phyloP scores from a whole-genome alignment of 2,888 invertebrate species.

The Cephus pygmeus region DNA sequence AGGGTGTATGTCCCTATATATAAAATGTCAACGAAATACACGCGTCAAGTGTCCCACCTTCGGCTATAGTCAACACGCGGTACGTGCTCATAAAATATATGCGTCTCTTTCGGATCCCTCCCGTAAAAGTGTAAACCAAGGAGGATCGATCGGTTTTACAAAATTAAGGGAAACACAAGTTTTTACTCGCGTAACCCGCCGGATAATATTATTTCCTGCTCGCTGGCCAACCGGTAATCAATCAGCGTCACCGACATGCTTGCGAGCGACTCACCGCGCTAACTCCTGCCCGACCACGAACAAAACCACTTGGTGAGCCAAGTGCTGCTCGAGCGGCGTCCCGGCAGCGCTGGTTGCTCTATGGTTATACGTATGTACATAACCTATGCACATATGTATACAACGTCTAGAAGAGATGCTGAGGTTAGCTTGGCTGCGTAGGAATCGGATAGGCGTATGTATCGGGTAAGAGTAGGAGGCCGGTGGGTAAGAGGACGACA shows the following conservation, averaged over 20 bases:
- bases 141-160: not conserved
- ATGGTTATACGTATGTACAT: not conserved
- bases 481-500: not conserved
- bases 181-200: constrained; percentile 37
- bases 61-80: not conserved
- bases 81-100: not conserved
- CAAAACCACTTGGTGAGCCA: constrained; percentile 2
- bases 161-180: constrained; percentile 39
- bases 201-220: constrained; percentile 35
- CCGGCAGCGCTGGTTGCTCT: not conserved
- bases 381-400: not conserved
- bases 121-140: not conserved
- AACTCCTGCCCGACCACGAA: not conserved
- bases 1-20: too few relatives aligned
- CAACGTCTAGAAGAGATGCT: not conserved
- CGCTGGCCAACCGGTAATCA: constrained; percentile 25
- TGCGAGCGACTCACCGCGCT: not conserved
- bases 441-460: not conserved
- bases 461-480: not conserved
- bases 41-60: not conserved
- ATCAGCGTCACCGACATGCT: constrained; percentile 34
- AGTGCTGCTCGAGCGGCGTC: not conserved
- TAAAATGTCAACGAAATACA: not conserved
- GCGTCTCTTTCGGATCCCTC: not conserved
- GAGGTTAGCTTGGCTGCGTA: not conserved